phyloP scores from a whole-genome alignment of 2,888 invertebrate genomes.

The Xestia c-nigrum region DNA sequence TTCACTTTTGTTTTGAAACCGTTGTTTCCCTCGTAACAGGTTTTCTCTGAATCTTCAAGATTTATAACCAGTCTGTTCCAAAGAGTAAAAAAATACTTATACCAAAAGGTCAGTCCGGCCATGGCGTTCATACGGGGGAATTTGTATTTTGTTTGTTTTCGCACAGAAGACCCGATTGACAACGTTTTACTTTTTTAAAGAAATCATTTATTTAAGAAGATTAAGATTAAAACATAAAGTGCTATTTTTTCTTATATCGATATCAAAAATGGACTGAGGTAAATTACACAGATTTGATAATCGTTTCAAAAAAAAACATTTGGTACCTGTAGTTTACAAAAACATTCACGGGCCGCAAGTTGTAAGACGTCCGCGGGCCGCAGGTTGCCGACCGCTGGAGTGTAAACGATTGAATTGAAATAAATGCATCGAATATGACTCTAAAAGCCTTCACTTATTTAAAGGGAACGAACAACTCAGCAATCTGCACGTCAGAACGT shows the following conservation, averaged over 20 bases:
- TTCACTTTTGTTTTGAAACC: too few relatives aligned
- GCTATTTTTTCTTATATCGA: too few relatives aligned
- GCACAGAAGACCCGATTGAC: not conserved
- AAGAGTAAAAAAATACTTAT: not conserved
- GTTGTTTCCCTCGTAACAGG: too few relatives aligned
- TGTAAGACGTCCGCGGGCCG: too few relatives aligned
- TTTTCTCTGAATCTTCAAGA: too few relatives aligned
- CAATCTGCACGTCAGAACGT: constrained; percentile 20
- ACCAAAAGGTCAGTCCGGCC: not conserved
- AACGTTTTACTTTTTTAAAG: not conserved
- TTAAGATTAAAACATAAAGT: not conserved
- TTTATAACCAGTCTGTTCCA: not conserved
- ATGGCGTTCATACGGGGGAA: not conserved
- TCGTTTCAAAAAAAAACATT: not conserved
- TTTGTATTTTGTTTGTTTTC: not conserved
- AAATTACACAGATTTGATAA: not conserved
- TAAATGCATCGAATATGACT: not conserved
- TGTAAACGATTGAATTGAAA: not conserved
- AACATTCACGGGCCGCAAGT: too few relatives aligned
- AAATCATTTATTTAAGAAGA: not conserved
- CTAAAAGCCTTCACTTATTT: not conserved
- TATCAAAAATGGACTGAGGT: too few relatives aligned
- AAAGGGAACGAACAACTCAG: constrained; percentile 38
- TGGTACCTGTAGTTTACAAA: not conserved
- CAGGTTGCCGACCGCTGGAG: too few relatives aligned